Percentiles rank a stretch among this genome's conserved stretches.
Conservation (phyloP, 2,113 vertebrate species). For the Spea multiplicata region DNA sequence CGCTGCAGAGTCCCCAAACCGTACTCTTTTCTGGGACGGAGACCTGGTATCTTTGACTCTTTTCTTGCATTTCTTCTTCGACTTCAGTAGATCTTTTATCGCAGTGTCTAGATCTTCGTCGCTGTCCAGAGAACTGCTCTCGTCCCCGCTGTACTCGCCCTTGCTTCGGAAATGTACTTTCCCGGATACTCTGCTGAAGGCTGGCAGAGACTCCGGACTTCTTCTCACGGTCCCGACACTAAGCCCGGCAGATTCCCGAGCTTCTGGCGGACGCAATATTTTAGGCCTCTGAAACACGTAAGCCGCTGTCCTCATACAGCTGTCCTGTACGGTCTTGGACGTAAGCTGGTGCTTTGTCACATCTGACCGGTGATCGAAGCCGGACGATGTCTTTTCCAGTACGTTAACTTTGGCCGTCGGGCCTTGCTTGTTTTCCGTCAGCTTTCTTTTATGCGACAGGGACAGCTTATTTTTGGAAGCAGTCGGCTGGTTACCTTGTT, state of each 20-base stretch:
- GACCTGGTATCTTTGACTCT: slow-evolving; percentile 71
- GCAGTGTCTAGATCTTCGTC: slow-evolving; percentile 91
- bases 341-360: neutral
- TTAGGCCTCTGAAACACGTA: neutral
- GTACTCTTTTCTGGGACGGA: slow-evolving; percentile 66
- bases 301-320: neutral
- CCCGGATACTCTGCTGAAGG: neutral
- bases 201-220: neutral
- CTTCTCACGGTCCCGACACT: neutral
- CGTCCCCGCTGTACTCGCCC: slow-evolving; percentile 69
- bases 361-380: neutral
- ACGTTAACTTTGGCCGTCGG: slow-evolving; percentile 11
- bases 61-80: slow-evolving; percentile 83
- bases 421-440: slow-evolving; percentile 48
- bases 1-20: slow-evolving; percentile 61
- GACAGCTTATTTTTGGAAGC: slow-evolving; percentile 59
- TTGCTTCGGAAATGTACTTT: slow-evolving; percentile 34
- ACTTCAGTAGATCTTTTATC: slow-evolving; percentile 88
- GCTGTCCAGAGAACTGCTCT: slow-evolving; percentile 94
- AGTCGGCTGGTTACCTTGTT: slow-evolving; percentile 28
- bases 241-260: neutral
- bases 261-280: neutral
- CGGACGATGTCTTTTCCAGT: neutral
- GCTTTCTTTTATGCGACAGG: slow-evolving; percentile 63
- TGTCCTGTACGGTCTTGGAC: neutral